Evolutionary conservation across 2,888 invertebrate genomes (phyloP).

Genomic region (Pecten maximus): DNA sequence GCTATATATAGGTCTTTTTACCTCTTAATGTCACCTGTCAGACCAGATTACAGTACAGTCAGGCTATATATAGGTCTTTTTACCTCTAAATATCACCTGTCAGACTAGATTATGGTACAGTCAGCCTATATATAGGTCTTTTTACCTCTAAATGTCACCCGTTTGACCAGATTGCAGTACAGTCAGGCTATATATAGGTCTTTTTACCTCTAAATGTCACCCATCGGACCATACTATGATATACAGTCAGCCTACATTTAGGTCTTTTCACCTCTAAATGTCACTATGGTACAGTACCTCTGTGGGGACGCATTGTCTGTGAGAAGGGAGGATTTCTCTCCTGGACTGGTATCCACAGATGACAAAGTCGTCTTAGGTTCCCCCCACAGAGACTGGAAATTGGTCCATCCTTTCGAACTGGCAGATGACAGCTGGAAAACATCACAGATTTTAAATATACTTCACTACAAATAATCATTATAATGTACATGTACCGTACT

Average conservation of each 20-base stretch:
- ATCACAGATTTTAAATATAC: neutral
- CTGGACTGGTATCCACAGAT: conserved; percentile 77
- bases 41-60: no score
- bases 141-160: no score
- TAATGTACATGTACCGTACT: neutral
- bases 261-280: neutral
- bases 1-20: no score
- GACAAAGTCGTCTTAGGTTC: conserved; percentile 77
- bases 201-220: neutral
- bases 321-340: conserved; percentile 75
- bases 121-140: no score
- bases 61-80: no score
- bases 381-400: conserved; percentile 79
- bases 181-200: no score
- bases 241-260: no score
- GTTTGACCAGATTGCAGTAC: no score
- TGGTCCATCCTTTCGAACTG: conserved; percentile 81
- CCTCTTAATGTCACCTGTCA: no score
- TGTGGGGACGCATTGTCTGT: conserved; percentile 66
- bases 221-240: neutral
- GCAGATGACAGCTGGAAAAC: conserved; percentile 75
- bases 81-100: no score
- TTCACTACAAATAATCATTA: neutral
- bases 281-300: no score
- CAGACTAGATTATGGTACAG: no score